phyloP scores from a whole-genome alignment of 2,888 invertebrate species.

The Pammene fasciana region DNA sequence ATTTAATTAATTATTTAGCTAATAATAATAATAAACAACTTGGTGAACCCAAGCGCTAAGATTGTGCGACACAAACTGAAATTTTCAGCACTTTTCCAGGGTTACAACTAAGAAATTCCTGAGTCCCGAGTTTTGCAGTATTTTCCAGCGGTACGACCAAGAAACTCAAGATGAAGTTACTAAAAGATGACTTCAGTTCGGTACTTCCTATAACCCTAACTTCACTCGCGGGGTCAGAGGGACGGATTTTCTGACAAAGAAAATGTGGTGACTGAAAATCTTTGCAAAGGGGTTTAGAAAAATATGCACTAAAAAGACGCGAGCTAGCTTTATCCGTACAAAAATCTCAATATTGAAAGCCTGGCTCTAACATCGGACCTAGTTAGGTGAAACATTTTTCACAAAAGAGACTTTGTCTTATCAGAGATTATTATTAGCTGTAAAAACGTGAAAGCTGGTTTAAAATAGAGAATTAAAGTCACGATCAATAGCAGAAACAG shows the following conservation, averaged over 20 bases:
- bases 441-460: not conserved
- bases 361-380: not conserved
- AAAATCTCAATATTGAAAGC: conserved; percentile 13
- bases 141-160: not conserved
- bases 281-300: conserved; percentile 8
- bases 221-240: conserved; percentile 6
- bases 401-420: not conserved
- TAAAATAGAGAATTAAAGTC: no score
- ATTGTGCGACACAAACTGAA: no score
- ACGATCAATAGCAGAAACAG: no score
- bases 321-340: not conserved
- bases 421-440: not conserved
- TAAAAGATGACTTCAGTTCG: conserved; percentile 2
- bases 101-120: no score
- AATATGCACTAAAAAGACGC: conserved; percentile 10
- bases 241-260: not conserved
- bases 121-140: no score
- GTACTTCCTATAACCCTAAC: not conserved
- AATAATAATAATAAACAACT: no score
- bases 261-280: conserved; percentile 8
- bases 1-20: no score
- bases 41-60: no score
- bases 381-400: conserved; percentile 7
- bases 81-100: no score
- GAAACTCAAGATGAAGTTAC: conserved; percentile 7